Evolutionary conservation across 2,113 vertebrate species (phyloP).

Genomic region (Gadus chalcogrammus): DNA sequence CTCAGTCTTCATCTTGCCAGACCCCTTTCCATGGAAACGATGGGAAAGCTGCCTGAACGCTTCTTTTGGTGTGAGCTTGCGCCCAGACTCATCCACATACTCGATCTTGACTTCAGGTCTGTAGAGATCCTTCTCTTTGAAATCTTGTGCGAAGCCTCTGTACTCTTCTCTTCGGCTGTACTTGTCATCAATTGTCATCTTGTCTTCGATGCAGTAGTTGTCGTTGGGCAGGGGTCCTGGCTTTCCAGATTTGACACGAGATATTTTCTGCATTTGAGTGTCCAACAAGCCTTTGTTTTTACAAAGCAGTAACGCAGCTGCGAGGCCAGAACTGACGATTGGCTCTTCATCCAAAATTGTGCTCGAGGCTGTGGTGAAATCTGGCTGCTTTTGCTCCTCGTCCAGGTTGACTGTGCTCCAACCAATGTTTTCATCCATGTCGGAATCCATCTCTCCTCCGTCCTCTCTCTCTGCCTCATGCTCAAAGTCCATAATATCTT

Average conservation of each 20-base stretch:
- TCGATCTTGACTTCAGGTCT: conserved; percentile 88
- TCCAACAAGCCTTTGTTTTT: conserved; percentile 90
- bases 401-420: conserved; percentile 91
- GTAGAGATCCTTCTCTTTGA: conserved; percentile 88
- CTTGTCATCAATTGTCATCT: conserved; percentile 92
- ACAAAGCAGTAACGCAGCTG: conserved; percentile 80
- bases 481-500: conserved; percentile 91
- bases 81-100: conserved; percentile 89
- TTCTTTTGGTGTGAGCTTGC: conserved; percentile 87
- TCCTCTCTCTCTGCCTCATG: conserved; percentile 79
- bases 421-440: conserved; percentile 83
- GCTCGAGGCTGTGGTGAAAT: conserved; percentile 82
- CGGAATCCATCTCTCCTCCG: conserved; percentile 75
- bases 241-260: conserved; percentile 80
- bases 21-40: conserved; percentile 89
- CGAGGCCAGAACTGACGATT: conserved; percentile 85
- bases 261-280: conserved; percentile 84
- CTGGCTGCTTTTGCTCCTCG: conserved; percentile 80
- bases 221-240: conserved; percentile 77
- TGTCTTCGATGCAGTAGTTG: conserved; percentile 90
- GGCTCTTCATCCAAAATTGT: conserved; percentile 92
- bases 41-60: conserved; percentile 92
- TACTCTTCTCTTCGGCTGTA: conserved; percentile 90
- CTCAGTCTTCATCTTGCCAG: conserved; percentile 93
- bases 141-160: conserved; percentile 89